phyloP scores from a whole-genome alignment of 2,113 vertebrate species.

The Thunnus maccoyii region DNA sequence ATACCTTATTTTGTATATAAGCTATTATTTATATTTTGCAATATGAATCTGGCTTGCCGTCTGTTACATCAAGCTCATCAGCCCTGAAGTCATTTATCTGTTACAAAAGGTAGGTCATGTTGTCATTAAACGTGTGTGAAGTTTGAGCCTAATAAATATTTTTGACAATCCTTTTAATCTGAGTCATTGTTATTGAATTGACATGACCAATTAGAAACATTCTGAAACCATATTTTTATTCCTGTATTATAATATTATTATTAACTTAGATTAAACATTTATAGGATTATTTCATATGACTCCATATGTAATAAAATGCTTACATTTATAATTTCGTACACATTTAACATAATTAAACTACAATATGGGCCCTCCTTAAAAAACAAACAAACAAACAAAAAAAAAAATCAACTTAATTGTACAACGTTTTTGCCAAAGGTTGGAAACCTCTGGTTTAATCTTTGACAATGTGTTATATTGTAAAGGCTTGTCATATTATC shows the following conservation, averaged over 20 bases:
- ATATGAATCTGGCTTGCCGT: conserved; percentile 41
- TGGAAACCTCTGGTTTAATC: too few relatives aligned
- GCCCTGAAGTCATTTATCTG: conserved; percentile 25
- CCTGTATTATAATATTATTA: not conserved
- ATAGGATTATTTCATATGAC: not conserved
- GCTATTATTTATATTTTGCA: conserved; percentile 73
- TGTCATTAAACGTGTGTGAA: conserved; percentile 46
- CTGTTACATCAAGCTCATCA: conserved; percentile 32
- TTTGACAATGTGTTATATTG: too few relatives aligned
- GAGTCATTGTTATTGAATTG: not conserved
- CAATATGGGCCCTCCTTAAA: too few relatives aligned
- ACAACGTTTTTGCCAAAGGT: too few relatives aligned
- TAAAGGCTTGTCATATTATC: too few relatives aligned
- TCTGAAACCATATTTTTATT: too few relatives aligned
- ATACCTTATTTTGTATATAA: conserved; percentile 69
- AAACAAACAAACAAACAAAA: too few relatives aligned
- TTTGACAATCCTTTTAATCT: conserved; percentile 57
- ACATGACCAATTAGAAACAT: not conserved
- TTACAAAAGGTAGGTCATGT: conserved; percentile 38
- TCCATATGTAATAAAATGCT: not conserved
- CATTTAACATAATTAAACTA: too few relatives aligned
- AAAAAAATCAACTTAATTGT: too few relatives aligned
- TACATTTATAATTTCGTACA: too few relatives aligned
- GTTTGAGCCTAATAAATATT: conserved; percentile 68
- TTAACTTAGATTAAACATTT: not conserved